Evolutionary conservation across 2,113 vertebrate species (phyloP).

Genomic region (Lucifuga dentata): DNA sequence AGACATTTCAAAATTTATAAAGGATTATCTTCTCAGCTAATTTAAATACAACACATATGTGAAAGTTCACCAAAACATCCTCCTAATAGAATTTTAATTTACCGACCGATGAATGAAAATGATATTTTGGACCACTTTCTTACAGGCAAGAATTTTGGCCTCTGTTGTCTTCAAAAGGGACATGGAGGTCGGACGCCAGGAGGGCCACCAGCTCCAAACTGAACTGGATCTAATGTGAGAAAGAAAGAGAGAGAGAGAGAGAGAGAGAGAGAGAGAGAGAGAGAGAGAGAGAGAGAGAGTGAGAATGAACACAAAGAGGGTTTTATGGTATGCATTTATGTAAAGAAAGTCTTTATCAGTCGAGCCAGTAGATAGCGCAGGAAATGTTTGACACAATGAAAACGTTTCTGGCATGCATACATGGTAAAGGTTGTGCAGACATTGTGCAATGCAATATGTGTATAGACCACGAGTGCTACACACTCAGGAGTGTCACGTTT

Average conservation of each 20-base stretch:
- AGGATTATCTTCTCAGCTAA: neutral
- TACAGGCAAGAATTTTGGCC: slow-evolving; percentile 90
- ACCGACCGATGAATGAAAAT: too few relatives aligned
- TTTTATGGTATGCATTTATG: too few relatives aligned
- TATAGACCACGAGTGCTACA: neutral
- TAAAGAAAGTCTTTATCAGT: too few relatives aligned
- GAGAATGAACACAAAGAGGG: too few relatives aligned
- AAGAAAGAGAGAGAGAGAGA: neutral
- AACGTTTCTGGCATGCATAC: neutral
- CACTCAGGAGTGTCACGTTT: slow-evolving; percentile 23
- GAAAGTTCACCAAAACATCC: too few relatives aligned
- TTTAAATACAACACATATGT: too few relatives aligned
- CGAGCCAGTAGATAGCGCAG: neutral
- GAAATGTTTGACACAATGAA: neutral
- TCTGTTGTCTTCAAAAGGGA: slow-evolving; percentile 91
- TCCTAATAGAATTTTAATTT: too few relatives aligned
- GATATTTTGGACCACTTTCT: slow-evolving; percentile 63
- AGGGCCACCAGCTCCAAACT: slow-evolving; percentile 88
- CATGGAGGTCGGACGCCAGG: slow-evolving; percentile 94
- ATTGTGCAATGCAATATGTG: slow-evolving; percentile 27
- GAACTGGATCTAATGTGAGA: slow-evolving; percentile 76
- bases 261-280: neutral
- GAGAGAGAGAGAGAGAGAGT: too few relatives aligned
- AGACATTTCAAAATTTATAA: neutral
- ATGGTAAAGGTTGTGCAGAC: slow-evolving; percentile 5